Conservation (phyloP, 2,888 invertebrate genomes). For the Phengaris arion region DNA sequence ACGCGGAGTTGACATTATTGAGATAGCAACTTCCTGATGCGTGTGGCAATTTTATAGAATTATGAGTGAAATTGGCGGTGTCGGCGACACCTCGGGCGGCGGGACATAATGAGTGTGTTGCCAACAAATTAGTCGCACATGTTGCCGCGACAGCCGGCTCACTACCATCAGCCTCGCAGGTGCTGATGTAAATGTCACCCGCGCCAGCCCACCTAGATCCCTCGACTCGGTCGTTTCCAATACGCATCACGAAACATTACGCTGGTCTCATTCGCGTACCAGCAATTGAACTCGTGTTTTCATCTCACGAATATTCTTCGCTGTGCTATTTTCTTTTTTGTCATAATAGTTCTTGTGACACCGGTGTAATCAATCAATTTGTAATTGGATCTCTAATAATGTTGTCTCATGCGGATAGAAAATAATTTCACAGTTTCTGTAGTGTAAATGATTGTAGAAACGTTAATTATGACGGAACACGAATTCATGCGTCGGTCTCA, state of each 20-base stretch:
- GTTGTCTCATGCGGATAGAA: constrained; percentile 25
- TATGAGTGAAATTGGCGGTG: constrained; percentile 65
- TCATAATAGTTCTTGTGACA: constrained; percentile 44
- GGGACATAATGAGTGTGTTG: constrained; percentile 66
- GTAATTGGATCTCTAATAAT: constrained; percentile 18
- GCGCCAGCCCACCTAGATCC: constrained; percentile 40
- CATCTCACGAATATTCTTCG: constrained; percentile 27
- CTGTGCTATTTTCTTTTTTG: constrained; percentile 1
- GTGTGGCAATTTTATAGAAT: constrained; percentile 70
- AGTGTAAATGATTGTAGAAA: constrained; percentile 7
- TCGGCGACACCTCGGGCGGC: constrained; percentile 71
- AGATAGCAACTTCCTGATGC: constrained; percentile 52
- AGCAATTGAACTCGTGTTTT: constrained; percentile 29
- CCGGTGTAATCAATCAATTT: constrained; percentile 17
- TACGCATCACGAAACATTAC: background rate
- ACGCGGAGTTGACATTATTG: constrained; percentile 21
- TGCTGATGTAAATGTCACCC: constrained; percentile 65
- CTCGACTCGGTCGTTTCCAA: constrained; percentile 23
- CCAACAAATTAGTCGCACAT: constrained; percentile 76
- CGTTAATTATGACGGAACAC: background rate
- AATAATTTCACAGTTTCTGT: constrained; percentile 15
- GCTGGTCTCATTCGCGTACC: background rate
- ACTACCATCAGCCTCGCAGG: constrained; percentile 58
- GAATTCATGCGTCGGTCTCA: background rate
- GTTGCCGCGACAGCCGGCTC: constrained; percentile 72